These are phyloP conservation scores for Fopius arisanus DNA, from an alignment of 1,140 invertebrate genomes.

Conservation along the genomic window DNA sequence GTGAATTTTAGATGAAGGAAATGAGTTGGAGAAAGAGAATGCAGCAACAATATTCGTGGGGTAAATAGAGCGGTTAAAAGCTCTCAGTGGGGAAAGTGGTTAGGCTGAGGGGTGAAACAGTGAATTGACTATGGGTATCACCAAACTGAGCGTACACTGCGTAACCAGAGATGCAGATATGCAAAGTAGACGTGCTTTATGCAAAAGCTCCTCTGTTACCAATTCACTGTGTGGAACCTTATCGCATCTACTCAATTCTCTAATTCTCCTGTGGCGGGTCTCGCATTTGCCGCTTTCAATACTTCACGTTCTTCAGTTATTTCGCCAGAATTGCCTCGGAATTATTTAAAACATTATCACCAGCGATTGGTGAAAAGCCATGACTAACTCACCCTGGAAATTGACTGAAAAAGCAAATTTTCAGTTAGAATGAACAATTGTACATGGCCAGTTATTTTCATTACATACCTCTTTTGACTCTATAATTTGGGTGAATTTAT, in stretches of 20 bases:
- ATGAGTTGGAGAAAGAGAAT: neutral
- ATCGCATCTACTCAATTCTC: slow-evolving; percentile 37
- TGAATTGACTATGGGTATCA: slow-evolving; percentile 19
- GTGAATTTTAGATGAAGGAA: neutral
- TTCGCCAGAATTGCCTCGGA: slow-evolving; percentile 30
- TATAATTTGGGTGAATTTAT: slow-evolving; percentile 7
- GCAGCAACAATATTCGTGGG: slow-evolving; percentile 21
- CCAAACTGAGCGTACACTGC: slow-evolving; percentile 3
- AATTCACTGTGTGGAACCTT: slow-evolving; percentile 48
- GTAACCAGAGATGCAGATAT: slow-evolving; percentile 44
- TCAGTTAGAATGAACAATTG: neutral
- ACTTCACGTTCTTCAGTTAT: neutral
- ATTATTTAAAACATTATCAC: too few species aligned
- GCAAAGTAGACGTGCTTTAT: slow-evolving; percentile 50
- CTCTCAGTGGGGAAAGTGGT: slow-evolving; percentile 23
- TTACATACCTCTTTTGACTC: slow-evolving; percentile 2
- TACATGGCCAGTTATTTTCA: neutral
- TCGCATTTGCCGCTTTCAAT: neutral
- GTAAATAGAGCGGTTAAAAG: slow-evolving; percentile 36
- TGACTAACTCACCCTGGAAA: too few species aligned
- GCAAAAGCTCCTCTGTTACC: slow-evolving; percentile 47
- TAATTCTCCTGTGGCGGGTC: neutral
- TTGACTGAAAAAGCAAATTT: neutral
- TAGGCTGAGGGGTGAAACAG: neutral
- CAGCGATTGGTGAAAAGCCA: too few species aligned